A percentile compares a stretch with the other conserved stretches of the same genome.
Conservation (phyloP, 2,888 invertebrate species). For the Mesodorylaimus sp. region DNA sequence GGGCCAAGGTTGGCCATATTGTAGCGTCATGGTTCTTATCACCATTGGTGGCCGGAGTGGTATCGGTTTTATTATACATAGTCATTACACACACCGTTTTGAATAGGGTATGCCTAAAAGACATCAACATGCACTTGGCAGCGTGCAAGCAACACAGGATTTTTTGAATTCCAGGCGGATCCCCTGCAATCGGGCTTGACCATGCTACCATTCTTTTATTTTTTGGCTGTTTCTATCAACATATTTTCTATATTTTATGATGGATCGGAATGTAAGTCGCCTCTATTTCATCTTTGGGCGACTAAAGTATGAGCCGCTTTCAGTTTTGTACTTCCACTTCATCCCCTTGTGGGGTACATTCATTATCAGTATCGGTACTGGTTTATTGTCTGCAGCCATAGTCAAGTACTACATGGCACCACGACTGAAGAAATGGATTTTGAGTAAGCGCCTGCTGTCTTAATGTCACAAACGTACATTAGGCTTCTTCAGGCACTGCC, state of each 20-base stretch:
- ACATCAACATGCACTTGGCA: too few species aligned
- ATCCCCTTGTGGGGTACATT: slow-evolving; percentile 69
- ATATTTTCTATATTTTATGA: slow-evolving; percentile 79
- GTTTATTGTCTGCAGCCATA: slow-evolving; percentile 48
- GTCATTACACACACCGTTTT: slow-evolving; percentile 62
- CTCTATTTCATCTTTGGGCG: too few species aligned
- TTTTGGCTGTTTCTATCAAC: slow-evolving; percentile 72
- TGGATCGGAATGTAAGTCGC: slow-evolving; percentile 75
- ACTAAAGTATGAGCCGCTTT: too few species aligned
- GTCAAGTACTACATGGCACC: slow-evolving; percentile 48
- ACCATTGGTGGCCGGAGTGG: slow-evolving; percentile 71
- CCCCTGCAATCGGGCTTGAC: slow-evolving; percentile 63
- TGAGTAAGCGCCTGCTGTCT: too few species aligned
- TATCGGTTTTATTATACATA: slow-evolving; percentile 61
- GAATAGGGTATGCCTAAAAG: too few species aligned
- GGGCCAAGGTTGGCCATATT: slow-evolving; percentile 60
- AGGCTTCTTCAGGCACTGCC: too few species aligned
- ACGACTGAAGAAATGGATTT: slow-evolving; percentile 30
- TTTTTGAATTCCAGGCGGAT: slow-evolving; percentile 36
- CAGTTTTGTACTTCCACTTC: slow-evolving; percentile 66
- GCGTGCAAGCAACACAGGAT: too few species aligned
- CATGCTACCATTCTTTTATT: slow-evolving; percentile 77
- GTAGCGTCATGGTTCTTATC: slow-evolving; percentile 93
- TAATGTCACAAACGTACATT: too few species aligned
- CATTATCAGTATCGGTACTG: slow-evolving; percentile 46